Percentiles rank a stretch among this genome's conserved stretches.
Conservation (phyloP, 2,797 vertebrate genomes). For the Phyllotis vaccarum region DNA sequence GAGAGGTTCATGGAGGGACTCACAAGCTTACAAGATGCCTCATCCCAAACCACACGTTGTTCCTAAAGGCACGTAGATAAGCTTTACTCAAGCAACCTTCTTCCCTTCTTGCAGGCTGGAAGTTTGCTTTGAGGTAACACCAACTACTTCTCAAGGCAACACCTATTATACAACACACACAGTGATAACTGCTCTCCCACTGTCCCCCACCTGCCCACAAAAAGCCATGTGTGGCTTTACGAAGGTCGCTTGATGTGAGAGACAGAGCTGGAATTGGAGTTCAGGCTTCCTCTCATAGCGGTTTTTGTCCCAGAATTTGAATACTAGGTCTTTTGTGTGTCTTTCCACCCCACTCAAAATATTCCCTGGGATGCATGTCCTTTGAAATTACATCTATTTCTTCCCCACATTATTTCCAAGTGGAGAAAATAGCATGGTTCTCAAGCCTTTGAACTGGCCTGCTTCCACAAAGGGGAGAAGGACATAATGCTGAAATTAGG, state of each 20-base stretch:
- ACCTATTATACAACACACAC: not conserved
- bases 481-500: slow-evolving; percentile 65
- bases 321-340: not conserved
- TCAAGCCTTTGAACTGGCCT: slow-evolving; percentile 54
- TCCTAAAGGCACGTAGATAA: not conserved
- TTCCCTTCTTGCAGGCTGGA: not conserved
- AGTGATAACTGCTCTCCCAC: not conserved
- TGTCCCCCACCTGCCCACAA: accelerated
- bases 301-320: not conserved
- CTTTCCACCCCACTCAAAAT: not conserved
- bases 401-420: not conserved
- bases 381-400: slow-evolving; percentile 52
- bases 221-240: not conserved
- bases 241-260: not conserved
- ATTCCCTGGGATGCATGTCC: not conserved
- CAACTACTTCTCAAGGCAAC: not conserved
- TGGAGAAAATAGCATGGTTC: slow-evolving; percentile 57
- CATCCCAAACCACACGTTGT: not conserved
- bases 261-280: not conserved
- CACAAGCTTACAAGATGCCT: not conserved
- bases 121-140: not conserved
- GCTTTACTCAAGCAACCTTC: not conserved
- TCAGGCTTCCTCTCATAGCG: not conserved
- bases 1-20: not conserved
- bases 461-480: not conserved